These are phyloP conservation scores for Phrynocephalus forsythii DNA, from an alignment of 2,797 vertebrate species.

Conservation along the genomic window DNA sequence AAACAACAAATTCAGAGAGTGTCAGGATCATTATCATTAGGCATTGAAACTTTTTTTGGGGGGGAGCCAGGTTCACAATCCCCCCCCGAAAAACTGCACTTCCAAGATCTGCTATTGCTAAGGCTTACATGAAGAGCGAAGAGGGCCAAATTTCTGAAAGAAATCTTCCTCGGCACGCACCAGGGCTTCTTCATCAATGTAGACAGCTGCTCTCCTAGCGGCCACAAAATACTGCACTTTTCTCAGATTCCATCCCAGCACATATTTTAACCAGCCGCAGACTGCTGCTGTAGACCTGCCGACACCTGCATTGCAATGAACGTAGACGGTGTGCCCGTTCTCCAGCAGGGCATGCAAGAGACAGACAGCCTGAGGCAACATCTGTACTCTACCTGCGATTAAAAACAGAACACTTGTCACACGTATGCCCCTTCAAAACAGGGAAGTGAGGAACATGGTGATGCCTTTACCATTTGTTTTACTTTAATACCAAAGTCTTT, in stretches of 20 bases:
- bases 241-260: constrained; percentile 90
- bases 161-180: constrained; percentile 88
- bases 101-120: constrained; percentile 44
- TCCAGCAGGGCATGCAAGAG: constrained; percentile 91
- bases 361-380: constrained; percentile 95
- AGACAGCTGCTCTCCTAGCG: constrained; percentile 88
- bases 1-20: background rate
- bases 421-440: background rate
- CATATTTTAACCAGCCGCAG: constrained; percentile 92
- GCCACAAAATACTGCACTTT: constrained; percentile 92
- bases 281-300: constrained; percentile 92
- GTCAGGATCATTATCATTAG: background rate
- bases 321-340: constrained; percentile 92
- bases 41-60: background rate
- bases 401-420: constrained; percentile 42
- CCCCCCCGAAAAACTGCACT: constrained; percentile 18
- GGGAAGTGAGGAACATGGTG: background rate
- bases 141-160: constrained; percentile 83
- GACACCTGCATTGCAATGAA: constrained; percentile 96
- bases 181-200: constrained; percentile 94
- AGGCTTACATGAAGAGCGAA: constrained; percentile 70
- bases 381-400: constrained; percentile 86
- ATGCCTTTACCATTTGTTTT: background rate
- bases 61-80: background rate
- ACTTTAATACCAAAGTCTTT: background rate